Base-by-base conservation (phyloP, 2,113 vertebrate species). In the Anoura caudifer region DNA sequence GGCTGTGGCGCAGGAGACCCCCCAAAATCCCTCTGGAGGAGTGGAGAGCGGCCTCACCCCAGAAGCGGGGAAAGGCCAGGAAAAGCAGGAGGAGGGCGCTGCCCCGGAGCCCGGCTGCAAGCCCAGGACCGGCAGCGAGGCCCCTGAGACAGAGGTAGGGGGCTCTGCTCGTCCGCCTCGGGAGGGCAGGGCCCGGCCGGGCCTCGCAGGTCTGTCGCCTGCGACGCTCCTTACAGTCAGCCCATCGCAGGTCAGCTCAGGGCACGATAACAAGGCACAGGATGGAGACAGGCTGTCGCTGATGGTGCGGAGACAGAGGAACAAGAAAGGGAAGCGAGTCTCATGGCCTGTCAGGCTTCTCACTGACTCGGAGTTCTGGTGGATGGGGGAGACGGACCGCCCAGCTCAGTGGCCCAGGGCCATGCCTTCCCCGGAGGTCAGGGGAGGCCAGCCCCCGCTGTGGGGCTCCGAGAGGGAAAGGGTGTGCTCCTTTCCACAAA, bases 131-230 rank as follows among this genome's bases (percentile, higher is more conserved):
- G 0, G 15, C 85, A 76, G 95, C 26, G 97, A 98, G 36, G 81
- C 94, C 65, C 17, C 2, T 31, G 47, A 43, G 8, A 10, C 43
- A 24, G 86, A 97, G 98, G 98, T 98, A 97, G 97, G 98, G 20
- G 1, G 1, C 76, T 45, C 0, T 3, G 24, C 61, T 36, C 22
- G 9, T 10, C 22, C 70, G 4, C 24, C 3, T 0, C 6, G 24
- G 45, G 41, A 28, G 26, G 4, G 43, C 61, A 1, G 17, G 20
- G 15, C 72, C 38, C 10, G 47, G 54, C 72, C 38, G 15, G 47
- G 54, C 83, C 26, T 8, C 43, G 45, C 41, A 0, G 75, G 24
- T 38, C n/a, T 19, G 15, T 63, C 43, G 2, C 22, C 0, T 19
- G 36, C 19, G 36, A n/a, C 54, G 14, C 8, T 36, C 31, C 59